Conservation (phyloP, 2,888 invertebrate species). For the Drosophila colorata region DNA sequence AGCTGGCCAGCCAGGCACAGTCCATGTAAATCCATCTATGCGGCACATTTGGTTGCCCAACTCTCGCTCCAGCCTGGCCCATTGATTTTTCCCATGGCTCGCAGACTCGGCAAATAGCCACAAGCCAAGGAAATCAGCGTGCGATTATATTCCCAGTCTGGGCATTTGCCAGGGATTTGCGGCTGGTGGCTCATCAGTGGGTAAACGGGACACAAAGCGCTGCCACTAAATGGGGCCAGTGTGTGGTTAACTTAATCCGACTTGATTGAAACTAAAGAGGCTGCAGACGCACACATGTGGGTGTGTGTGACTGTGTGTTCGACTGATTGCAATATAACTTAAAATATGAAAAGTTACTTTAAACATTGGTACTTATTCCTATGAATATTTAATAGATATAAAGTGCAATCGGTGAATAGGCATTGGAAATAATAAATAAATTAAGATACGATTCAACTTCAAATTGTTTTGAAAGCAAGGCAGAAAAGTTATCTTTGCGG, state of each 20-base stretch:
- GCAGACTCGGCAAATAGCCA: conserved; percentile 62
- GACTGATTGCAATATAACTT: neutral
- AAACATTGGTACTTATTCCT: neutral
- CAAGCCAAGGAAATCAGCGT: conserved; percentile 51
- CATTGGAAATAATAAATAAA: neutral
- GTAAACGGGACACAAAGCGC: conserved; percentile 30
- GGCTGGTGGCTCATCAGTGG: conserved; percentile 26
- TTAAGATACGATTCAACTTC: neutral
- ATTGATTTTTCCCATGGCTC: conserved; percentile 75
- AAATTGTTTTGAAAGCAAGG: too few relatives aligned
- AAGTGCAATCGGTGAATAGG: neutral
- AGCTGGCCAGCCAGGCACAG: conserved; percentile 16
- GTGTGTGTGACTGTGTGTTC: neutral
- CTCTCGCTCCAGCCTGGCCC: conserved; percentile 12
- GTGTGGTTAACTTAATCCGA: conserved; percentile 43
- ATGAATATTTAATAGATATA: neutral
- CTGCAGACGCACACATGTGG: neutral
- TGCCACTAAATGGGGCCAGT: conserved; percentile 42
- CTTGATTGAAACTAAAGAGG: conserved; percentile 49
- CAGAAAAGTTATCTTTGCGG: too few relatives aligned
- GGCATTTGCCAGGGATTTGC: conserved; percentile 22
- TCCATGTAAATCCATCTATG: conserved; percentile 65
- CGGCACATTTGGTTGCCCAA: conserved; percentile 59
- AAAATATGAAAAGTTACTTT: neutral
- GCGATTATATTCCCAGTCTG: conserved; percentile 36